Evolutionary conservation across 2,113 vertebrate species (phyloP), one percentile per base, ranked within the genome.

Genomic region (Alligator sinensis): DNA sequence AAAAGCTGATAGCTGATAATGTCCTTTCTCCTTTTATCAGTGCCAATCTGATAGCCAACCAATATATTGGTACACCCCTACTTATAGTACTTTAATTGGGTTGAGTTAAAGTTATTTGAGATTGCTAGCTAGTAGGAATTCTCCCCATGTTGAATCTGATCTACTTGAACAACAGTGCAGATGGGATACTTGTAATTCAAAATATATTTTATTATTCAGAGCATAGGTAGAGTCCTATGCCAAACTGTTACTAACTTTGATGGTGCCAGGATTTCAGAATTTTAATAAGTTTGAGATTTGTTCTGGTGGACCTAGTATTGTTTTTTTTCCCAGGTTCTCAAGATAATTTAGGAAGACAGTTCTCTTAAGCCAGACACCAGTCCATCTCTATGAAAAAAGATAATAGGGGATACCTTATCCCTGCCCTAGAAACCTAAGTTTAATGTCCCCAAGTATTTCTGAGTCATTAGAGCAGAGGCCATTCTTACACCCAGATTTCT

Each of bases 181-280:
- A 47, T 47, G 38, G 38, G 38, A 47, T 47, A 47, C 38, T 8
- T 47, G 38, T 47, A 47, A 47, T 47, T 8, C 38, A 47, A 47
- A 47, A 47, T 47, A 47, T 47, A 47, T 47, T 98, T 1, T 98
- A 98, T 28, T 98, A 98, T 84, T 95, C 96, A 66, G 16, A n/a
- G 14, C 27, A 66, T 66, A 16, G 7, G 64, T 66, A 28, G 16
- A 66, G 17, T 66, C 28, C 28, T 30, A 17, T 30, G 16, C 25
- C 64, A 66, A 66, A 66, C 0, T 14, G 15, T 9, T 9, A 8
- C n/a, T 66, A n/a, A 66, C 64, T 66, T 66, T 17, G n/a, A 9
- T n/a, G 16, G 64, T 7, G 28, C 28, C 64, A n/a, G 3, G 14
- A n/a, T 30, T 30, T 18, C 64, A 30, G 28, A 66, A n/a, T 66